Base-by-base conservation (phyloP, 2,888 invertebrate genomes). In the Acheta domesticus region DNA sequence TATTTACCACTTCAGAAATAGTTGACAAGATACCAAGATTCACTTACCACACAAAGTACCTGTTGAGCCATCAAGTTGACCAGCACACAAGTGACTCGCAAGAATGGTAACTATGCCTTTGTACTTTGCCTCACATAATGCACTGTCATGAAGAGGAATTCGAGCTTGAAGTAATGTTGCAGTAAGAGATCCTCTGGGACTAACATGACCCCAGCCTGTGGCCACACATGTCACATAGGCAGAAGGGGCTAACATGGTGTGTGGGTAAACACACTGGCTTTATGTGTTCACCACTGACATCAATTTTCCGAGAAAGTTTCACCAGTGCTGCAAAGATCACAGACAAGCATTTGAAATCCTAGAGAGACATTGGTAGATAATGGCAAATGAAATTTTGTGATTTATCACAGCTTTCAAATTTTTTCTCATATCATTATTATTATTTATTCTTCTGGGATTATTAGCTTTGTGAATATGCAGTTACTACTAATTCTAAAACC, bases 171-270 rank as follows among this genome's bases (percentile, higher is more conserved):
- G 88, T 80, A 97, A 88, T 74, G 92, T 92, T 83, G 93, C 92
- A 2, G 95, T 94, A 74, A 96, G 87, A 78, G 92, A 91, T 0
- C 95, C 95, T 83, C 93, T 93, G 12, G 93, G 92, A 79, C 93
- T 92, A 76, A 93, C 92, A 85, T 95, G 92, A 21, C 96, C 96
- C 96, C 96, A 96, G 0, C 96, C 96, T 0, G 95, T 93, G 1
- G 93, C 91, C 76, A 92, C 86, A 87, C 93, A 90, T 82, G 89
- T 87, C 76, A 87, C 85, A 80, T 83, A 90, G 85, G 85, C 89
- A 87, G 80, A 79, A 86, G 86, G 48, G 85, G 85, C 81, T 89
- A 89, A 3, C 91, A 90, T 2, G 95, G 95, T 80, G 91, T 92
- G 62, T 2, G n/a, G 85, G 84, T 49, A 85, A 77, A 80, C 85